Percentiles rank a stretch among this genome's conserved stretches.
Evolutionary conservation across 1,140 invertebrate species (phyloP).

Genomic region (Maniola jurtina): DNA sequence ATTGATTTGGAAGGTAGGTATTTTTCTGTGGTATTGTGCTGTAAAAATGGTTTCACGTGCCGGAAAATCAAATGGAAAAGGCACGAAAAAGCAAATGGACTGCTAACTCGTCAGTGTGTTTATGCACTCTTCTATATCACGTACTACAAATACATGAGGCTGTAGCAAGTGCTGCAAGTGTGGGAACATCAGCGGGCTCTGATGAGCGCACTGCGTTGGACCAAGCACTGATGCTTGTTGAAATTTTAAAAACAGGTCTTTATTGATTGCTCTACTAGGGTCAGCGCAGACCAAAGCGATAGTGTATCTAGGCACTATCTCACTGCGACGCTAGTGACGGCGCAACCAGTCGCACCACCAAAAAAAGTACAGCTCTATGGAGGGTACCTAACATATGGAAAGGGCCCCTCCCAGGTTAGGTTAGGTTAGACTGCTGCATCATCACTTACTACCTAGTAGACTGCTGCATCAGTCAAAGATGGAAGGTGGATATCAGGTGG

Average conservation of each 20-base stretch:
- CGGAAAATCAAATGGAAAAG: constrained; percentile 6
- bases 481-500: no score
- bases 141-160: neutral
- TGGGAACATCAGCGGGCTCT: neutral
- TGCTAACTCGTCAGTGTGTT: neutral
- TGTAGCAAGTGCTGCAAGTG: neutral
- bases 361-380: no score
- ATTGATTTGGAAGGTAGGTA: no score
- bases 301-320: no score
- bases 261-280: neutral
- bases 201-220: constrained; percentile 11
- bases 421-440: no score
- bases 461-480: no score
- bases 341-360: no score
- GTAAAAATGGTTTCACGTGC: neutral
- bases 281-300: no score
- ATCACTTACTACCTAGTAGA: no score
- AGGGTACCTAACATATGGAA: no score
- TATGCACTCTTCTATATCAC: neutral
- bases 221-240: constrained; percentile 17
- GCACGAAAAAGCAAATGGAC: neutral
- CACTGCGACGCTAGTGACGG: no score
- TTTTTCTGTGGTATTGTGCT: neutral
- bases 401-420: no score
- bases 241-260: constrained; percentile 22